Conservation (phyloP, 2,113 vertebrate genomes). For the Hippocampus zosterae region DNA sequence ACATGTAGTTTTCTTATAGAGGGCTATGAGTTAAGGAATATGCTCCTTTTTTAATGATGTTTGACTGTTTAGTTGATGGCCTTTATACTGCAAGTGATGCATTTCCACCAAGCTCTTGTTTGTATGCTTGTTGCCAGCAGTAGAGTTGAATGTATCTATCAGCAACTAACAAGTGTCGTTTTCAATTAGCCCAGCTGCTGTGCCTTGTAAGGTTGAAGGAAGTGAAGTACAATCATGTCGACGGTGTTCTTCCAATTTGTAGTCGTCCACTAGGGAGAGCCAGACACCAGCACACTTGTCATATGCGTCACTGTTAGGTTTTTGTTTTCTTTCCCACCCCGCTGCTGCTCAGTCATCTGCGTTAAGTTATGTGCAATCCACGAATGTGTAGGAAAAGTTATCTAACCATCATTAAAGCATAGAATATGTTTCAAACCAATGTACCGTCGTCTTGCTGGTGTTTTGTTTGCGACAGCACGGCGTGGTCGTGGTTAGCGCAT, state of each 20-base stretch:
- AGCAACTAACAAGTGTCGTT: background rate
- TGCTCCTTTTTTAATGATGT: conserved; percentile 3
- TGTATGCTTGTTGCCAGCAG: background rate
- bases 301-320: conserved; percentile 16
- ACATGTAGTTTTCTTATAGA: conserved; percentile 4
- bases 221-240: conserved; percentile 73
- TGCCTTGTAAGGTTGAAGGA: conserved; percentile 48
- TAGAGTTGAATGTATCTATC: conserved; percentile 10
- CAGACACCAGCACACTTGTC: conserved; percentile 51
- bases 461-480: background rate
- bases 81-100: conserved; percentile 9
- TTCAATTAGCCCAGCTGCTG: conserved; percentile 38
- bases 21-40: conserved; percentile 13
- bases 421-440: conserved; percentile 35
- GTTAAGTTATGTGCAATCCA: conserved; percentile 46
- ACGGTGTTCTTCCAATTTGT: conserved; percentile 13
- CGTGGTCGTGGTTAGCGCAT: background rate
- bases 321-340: background rate
- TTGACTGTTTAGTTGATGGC: conserved; percentile 5
- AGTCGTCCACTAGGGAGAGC: conserved; percentile 42
- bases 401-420: conserved; percentile 55
- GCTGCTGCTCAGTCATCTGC: conserved; percentile 37
- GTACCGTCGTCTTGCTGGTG: background rate
- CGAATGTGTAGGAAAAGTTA: conserved; percentile 28
- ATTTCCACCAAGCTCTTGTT: conserved; percentile 13